phyloP scores from a whole-genome alignment of 2,888 invertebrate genomes.

The Aleiodes leptofemur region DNA sequence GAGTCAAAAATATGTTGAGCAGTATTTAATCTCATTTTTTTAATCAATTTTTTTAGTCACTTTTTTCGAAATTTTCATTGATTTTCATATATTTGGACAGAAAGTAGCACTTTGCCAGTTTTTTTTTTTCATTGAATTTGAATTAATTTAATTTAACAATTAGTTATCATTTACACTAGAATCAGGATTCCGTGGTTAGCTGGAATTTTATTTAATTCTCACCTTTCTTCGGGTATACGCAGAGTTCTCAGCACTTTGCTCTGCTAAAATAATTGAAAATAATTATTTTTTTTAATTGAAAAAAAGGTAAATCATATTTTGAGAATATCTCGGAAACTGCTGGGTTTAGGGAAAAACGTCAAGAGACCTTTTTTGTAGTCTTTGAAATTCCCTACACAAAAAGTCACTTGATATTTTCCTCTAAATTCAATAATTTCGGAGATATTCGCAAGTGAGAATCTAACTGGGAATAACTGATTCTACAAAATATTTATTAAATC shows the following conservation, averaged over 20 bases:
- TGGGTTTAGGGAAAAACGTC: no score
- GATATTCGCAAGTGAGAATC: no score
- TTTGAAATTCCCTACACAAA: no score
- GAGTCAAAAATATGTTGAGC: constrained; percentile 27
- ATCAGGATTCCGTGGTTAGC: constrained; percentile 5
- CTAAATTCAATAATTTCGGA: no score
- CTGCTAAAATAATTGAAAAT: constrained; percentile 78
- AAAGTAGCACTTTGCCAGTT: constrained; percentile 12
- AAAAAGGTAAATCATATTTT: neutral
- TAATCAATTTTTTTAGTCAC: neutral
- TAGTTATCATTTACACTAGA: constrained; percentile 1
- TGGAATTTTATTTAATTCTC: constrained; percentile 72
- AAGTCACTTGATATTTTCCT: no score
- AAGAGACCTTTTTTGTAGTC: no score
- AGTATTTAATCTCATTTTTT: constrained; percentile 9
- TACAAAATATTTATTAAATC: no score
- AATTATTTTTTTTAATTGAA: neutral
- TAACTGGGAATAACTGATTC: no score
- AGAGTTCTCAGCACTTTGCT: constrained; percentile 86
- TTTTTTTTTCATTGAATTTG: neutral
- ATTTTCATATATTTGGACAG: constrained; percentile 18
- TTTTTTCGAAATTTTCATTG: neutral
- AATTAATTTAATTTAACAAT: constrained; percentile 7
- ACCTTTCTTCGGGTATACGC: constrained; percentile 85
- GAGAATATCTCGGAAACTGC: neutral